Base-by-base conservation (phyloP, 2,888 invertebrate species). In the Pristionchus entomophagus region DNA sequence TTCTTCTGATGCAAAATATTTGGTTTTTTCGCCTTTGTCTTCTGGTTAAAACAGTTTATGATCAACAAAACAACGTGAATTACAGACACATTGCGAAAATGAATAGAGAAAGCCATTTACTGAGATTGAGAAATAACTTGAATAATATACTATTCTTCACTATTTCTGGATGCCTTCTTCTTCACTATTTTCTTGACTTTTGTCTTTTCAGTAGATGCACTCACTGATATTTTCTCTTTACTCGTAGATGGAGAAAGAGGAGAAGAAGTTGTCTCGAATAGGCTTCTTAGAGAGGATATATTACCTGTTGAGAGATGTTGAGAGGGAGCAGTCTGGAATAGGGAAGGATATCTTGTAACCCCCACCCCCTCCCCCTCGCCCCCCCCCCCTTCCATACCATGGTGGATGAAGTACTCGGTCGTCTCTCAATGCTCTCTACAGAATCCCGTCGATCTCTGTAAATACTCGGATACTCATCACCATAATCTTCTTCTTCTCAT, bases 201-300 rank as follows among this genome's bases (percentile, higher is more conserved):
- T 14, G 77, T 77, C 45, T n/a, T 77, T 19, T 49, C 49, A 45
- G 49, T 77, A n/a, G 77, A 38, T 45, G 49, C 77, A 41, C 45
- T 77, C 14, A 49, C 77, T 29, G 77, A 19, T 14, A 49, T 77
- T 14, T 41, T 49, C 26, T 41, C 45, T 49, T 49, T 49, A 22
- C 45, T 77, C 45, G 77, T 77, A 2, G 77, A 77, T 12, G 77
- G 49, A 77, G 26, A 45, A 2, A 49, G 45, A 14, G 77, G 77
- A 49, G 77, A 41, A 49, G 49, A 17, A 26, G 77, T 17, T 29
- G n/a, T n/a, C n/a, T 77, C 77, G 77, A 77, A 77, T 77, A 45
- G 45, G 49, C 77, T 77, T 49, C 77, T 14, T 0, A 77, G 77
- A 22, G 41, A 41, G 17, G 77, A 77, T 6, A 77, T 69, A 19